Conservation (phyloP, 2,113 vertebrate genomes). For the Crypturellus undulatus region DNA sequence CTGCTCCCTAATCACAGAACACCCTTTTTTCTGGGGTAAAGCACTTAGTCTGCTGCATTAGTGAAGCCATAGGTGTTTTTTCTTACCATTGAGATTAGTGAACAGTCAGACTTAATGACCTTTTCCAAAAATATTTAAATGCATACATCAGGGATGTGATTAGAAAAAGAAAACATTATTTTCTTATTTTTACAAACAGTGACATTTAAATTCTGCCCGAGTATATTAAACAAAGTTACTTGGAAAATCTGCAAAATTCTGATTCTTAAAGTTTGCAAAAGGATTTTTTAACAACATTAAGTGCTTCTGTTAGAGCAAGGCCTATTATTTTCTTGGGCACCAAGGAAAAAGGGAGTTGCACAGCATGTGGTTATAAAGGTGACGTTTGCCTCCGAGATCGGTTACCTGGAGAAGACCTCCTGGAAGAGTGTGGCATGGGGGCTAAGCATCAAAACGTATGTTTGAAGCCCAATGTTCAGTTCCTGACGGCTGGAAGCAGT, state of each 20-base stretch:
- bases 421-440: neutral
- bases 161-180: neutral
- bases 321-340: neutral
- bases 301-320: conserved; percentile 16
- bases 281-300: neutral
- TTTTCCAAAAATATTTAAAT: neutral
- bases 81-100: neutral
- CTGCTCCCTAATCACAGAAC: neutral
- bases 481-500: neutral
- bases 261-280: neutral
- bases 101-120: neutral
- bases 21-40: conserved; percentile 19
- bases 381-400: neutral
- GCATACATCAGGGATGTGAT: neutral
- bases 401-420: neutral
- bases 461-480: neutral
- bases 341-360: conserved; percentile 23
- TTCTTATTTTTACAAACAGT: neutral
- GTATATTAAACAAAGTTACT: neutral
- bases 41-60: neutral
- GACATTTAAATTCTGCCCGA: neutral
- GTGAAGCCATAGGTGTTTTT: neutral
- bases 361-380: neutral
- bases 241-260: neutral
- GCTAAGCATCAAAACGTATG: neutral